Percentiles rank a stretch among this genome's conserved stretches.
phyloP scores from a whole-genome alignment of 2,113 vertebrate genomes.

The Oostethus manadensis region DNA sequence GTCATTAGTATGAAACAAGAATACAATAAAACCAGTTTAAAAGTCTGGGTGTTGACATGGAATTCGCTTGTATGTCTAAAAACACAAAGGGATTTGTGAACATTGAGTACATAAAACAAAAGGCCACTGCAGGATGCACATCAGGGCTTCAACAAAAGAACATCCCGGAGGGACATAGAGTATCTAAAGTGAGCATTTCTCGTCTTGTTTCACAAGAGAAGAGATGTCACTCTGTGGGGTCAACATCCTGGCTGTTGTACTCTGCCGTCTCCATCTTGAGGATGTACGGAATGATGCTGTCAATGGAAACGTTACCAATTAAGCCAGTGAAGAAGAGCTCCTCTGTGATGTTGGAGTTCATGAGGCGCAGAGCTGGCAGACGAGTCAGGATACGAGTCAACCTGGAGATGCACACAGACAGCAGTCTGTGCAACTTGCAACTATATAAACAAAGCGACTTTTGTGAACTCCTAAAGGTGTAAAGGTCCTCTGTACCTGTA shows the following conservation, averaged over 20 bases:
- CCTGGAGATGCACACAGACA: slow-evolving; percentile 65
- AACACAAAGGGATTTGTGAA: slow-evolving; percentile 14
- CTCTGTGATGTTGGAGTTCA: slow-evolving; percentile 96
- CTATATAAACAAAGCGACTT: too few relatives aligned
- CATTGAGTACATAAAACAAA: slow-evolving; percentile 22
- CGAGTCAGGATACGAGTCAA: slow-evolving; percentile 92
- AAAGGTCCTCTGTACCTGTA: slow-evolving; percentile 79
- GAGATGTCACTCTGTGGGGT: slow-evolving; percentile 70
- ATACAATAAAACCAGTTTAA: slow-evolving; percentile 14
- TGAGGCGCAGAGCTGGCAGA: slow-evolving; percentile 90
- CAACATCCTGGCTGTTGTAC: slow-evolving; percentile 92
- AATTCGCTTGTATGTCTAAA: slow-evolving; percentile 2
- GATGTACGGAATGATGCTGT: slow-evolving; percentile 99
- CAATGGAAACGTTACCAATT: slow-evolving; percentile 96
- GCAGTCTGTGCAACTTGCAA: background rate
- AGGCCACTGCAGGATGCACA: slow-evolving; percentile 14
- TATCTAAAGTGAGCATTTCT: slow-evolving; percentile 26
- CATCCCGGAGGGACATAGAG: slow-evolving; percentile 4
- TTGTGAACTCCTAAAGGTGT: background rate
- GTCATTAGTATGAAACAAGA: slow-evolving; percentile 5
- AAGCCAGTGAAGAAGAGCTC: slow-evolving; percentile 98
- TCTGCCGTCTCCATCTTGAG: slow-evolving; percentile 99
- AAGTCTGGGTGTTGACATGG: slow-evolving; percentile 16
- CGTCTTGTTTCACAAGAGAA: background rate
- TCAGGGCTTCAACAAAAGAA: slow-evolving; percentile 9